These are phyloP conservation scores for Fabriciana adippe DNA, from an alignment of 2,888 invertebrate genomes.

Conservation along the genomic window DNA sequence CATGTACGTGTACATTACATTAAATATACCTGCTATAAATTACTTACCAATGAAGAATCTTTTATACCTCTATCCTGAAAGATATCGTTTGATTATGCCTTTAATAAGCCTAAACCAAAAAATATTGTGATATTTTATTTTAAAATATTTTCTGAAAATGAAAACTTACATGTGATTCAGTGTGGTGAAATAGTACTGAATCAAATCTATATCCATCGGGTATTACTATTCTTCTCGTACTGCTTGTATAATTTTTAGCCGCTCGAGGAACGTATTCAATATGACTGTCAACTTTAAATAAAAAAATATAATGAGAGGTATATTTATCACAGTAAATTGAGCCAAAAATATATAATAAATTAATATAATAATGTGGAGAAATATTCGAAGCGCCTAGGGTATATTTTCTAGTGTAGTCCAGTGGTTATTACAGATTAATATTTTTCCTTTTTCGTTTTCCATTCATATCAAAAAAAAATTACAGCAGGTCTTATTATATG, in stretches of 20 bases:
- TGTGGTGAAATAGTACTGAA: conserved; percentile 1
- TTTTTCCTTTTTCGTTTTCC: too few species aligned
- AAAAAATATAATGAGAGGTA: neutral
- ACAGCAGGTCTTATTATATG: neutral
- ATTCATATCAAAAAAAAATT: too few species aligned
- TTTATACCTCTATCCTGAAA: conserved; percentile 13
- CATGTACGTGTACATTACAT: too few species aligned
- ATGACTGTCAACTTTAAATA: conserved; percentile 54
- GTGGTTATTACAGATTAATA: too few species aligned
- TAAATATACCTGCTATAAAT: neutral
- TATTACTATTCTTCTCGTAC: conserved; percentile 46
- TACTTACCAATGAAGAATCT: conserved; percentile 7
- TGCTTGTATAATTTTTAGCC: conserved; percentile 46
- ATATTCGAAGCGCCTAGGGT: too few species aligned
- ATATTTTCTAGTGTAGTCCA: too few species aligned
- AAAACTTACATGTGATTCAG: conserved; percentile 17
- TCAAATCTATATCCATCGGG: conserved; percentile 50
- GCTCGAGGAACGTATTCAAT: conserved; percentile 48
- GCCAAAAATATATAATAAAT: neutral
- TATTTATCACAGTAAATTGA: neutral
- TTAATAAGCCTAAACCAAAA: too few species aligned
- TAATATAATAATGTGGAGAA: neutral
- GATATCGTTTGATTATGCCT: neutral
- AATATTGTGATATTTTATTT: too few species aligned
- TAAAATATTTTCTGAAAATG: neutral